phyloP scores from a whole-genome alignment of 2,113 vertebrate species.

The Periophthalmus modestus region DNA sequence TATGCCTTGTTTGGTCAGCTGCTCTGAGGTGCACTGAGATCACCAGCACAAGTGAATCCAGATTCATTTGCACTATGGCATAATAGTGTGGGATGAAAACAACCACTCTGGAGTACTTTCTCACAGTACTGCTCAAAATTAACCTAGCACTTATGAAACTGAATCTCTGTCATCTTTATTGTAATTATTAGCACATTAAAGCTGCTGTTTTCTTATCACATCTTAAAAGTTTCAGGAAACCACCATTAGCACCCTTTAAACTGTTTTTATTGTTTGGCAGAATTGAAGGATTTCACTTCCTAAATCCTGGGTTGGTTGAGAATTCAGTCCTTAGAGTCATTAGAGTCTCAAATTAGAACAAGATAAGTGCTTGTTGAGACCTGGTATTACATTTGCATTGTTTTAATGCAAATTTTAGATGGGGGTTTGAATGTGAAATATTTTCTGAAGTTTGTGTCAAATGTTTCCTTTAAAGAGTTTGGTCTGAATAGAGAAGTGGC shows the following conservation, averaged over 20 bases:
- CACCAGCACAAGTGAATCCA: conserved; percentile 52
- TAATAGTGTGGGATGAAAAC: conserved; percentile 25
- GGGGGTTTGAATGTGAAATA: no score
- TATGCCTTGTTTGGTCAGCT: conserved; percentile 69
- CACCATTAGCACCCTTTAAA: conserved; percentile 24
- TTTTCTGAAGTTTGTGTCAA: no score
- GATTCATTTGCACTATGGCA: conserved; percentile 25
- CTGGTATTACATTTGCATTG: not conserved
- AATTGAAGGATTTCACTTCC: conserved; percentile 35
- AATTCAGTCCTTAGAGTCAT: not conserved
- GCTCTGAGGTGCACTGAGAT: conserved; percentile 58
- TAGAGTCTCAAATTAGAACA: not conserved
- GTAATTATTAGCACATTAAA: not conserved
- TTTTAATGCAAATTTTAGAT: no score
- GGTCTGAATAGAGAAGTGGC: conserved; percentile 55
- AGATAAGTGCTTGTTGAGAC: no score
- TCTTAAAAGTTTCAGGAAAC: conserved; percentile 2
- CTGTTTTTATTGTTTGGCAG: conserved; percentile 12
- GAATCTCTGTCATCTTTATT: not conserved
- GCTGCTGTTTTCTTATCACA: not conserved
- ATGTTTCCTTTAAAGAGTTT: conserved; percentile 24
- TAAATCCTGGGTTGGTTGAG: not conserved
- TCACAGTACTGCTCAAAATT: conserved; percentile 44
- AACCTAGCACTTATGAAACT: not conserved
- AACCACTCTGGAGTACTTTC: conserved; percentile 35